Evolutionary conservation across 2,797 vertebrate genomes (phyloP), one percentile per base, ranked within the genome.

Genomic region (Tauraco hartlaubi): DNA sequence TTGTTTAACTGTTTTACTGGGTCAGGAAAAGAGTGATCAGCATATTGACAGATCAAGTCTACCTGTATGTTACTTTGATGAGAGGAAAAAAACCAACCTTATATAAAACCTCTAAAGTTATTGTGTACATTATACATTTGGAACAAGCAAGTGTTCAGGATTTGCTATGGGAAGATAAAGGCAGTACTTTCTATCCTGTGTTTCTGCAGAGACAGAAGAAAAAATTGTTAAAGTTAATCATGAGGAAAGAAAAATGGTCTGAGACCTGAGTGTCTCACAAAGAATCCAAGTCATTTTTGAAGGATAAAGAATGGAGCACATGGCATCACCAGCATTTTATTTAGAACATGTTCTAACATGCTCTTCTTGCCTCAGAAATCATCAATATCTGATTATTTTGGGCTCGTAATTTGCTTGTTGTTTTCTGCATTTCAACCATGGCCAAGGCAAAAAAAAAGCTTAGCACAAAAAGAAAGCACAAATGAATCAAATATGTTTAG

Each of bases 401-500:
- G 31, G 10, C 17, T 87, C 12, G 41, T 49, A 52, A 73, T 69
- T 76, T 12, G 54, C 71, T 46, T 31, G 10, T 19, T 41, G 41
- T 16, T 84, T 93, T 81, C 62, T 79, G 26, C 37, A 66, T 68
- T 91, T 91, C 33, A 69, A 16, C 19, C 26, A 33, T 5, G 33
- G 22, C 1, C 37, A 56, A 37, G 4, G 6, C 0, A 1, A 22
- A 33, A 28, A 54, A 64, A 19, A 15, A 8, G 10, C 15, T 44
- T 49, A 41, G 1, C 15, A 35, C 16, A 61, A 51, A 74, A 75
- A 31, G 11, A 88, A 78, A n/a, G 18, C 11, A 68, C 4, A 78
- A 21, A 5, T 26, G 15, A 91, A 43, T 61, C 31, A 76, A 73
- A 49, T 19, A 9, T 3, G 4, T 69, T 77, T 69, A 82, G 15